Evolutionary conservation across 2,113 vertebrate genomes (phyloP).

Genomic region (Clinocottus analis): DNA sequence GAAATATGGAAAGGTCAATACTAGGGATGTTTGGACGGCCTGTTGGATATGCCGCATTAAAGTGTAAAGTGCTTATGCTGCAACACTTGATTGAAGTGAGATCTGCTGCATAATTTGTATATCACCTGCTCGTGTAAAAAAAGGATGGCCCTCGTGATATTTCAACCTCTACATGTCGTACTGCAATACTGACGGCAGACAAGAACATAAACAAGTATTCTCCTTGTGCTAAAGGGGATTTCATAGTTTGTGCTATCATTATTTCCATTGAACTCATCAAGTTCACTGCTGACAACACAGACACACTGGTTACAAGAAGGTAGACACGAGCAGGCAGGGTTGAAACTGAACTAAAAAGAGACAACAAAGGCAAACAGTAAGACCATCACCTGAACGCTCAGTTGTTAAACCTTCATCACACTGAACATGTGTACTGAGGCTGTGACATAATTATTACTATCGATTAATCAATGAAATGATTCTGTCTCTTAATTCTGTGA

Average conservation of each 20-base stretch:
- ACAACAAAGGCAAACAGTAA: neutral
- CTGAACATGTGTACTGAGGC: neutral
- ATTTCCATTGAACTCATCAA: neutral
- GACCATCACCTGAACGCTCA: neutral
- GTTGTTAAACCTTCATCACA: too few relatives aligned
- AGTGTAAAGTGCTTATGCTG: slow-evolving; percentile 6
- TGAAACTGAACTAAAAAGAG: too few relatives aligned
- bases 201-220: neutral
- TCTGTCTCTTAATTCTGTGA: too few relatives aligned
- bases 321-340: too few relatives aligned
- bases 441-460: neutral
- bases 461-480: too few relatives aligned
- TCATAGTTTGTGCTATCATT: neutral
- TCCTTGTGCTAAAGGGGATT: neutral
- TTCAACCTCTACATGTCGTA: neutral
- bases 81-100: neutral
- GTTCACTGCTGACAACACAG: neutral
- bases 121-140: neutral
- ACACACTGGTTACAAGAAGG: neutral
- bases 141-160: neutral
- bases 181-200: neutral
- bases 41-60: slow-evolving; percentile 21
- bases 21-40: slow-evolving; percentile 2
- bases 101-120: slow-evolving; percentile 7
- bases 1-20: slow-evolving; percentile 21